Evolutionary conservation across 1,140 invertebrate genomes (phyloP).

Genomic region (Lepidurus apus): DNA sequence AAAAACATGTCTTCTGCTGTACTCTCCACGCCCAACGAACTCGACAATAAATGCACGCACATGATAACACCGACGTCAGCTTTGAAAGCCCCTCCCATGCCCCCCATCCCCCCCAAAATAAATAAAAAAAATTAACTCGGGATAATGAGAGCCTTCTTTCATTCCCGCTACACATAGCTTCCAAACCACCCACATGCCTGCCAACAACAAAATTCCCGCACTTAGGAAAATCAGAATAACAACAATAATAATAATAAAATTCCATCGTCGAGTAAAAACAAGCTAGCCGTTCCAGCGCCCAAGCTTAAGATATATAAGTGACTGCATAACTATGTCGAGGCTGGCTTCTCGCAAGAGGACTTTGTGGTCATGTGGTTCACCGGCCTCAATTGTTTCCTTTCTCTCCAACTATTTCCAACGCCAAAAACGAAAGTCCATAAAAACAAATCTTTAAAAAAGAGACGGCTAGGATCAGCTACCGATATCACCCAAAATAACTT

Average conservation of each 20-base stretch:
- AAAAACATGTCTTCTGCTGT: neutral
- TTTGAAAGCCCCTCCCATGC: neutral
- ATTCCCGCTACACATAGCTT: too few relatives aligned
- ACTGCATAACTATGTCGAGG: slow-evolving; percentile 1
- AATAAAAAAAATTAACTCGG: neutral
- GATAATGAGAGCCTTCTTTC: neutral
- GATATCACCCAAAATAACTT: neutral
- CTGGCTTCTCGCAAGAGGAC: neutral
- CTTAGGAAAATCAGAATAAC: too few relatives aligned
- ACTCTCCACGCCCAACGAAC: neutral
- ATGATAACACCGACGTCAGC: neutral
- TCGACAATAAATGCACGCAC: neutral
- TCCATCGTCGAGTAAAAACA: too few relatives aligned
- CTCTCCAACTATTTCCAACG: neutral
- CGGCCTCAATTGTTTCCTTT: slow-evolving; percentile 1
- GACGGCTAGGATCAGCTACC: neutral
- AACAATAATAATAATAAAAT: too few relatives aligned
- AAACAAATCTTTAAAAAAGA: neutral
- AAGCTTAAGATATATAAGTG: neutral
- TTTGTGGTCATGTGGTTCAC: neutral
- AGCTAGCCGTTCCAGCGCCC: neutral
- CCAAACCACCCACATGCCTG: too few relatives aligned
- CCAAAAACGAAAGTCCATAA: neutral
- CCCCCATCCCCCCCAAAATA: neutral
- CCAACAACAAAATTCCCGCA: too few relatives aligned